Percentiles rank a stretch among this genome's conserved stretches.
Evolutionary conservation across 1,140 invertebrate species (phyloP).

Genomic region (Trichomalopsis sarcophagae): DNA sequence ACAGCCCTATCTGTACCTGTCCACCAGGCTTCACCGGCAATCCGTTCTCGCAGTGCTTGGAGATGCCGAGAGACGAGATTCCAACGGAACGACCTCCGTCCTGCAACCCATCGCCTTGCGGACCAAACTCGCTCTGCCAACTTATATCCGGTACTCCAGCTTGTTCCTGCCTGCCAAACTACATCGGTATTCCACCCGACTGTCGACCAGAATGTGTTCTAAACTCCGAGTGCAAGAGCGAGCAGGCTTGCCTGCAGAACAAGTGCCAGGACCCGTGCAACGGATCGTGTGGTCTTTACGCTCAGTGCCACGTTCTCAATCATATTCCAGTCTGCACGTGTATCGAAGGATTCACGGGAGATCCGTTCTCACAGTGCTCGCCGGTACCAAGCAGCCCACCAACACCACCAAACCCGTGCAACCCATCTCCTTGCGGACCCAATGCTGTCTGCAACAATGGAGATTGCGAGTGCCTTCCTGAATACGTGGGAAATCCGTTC

Average conservation of each 20-base stretch:
- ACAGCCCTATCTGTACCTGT: constrained; percentile 82
- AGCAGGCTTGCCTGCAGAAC: constrained; percentile 82
- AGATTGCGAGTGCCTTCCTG: constrained; percentile 82
- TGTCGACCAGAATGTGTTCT: constrained; percentile 85
- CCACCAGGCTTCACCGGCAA: constrained; percentile 83
- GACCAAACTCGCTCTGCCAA: constrained; percentile 87
- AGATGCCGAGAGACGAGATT: constrained; percentile 70
- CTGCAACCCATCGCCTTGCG: constrained; percentile 87
- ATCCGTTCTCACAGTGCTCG: constrained; percentile 84
- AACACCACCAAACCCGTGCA: constrained; percentile 80
- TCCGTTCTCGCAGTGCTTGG: constrained; percentile 80
- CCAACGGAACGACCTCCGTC: constrained; percentile 80
- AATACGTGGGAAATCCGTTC: constrained; percentile 87
- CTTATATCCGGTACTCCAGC: constrained; percentile 82
- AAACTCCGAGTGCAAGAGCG: constrained; percentile 83
- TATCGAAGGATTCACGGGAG: constrained; percentile 82
- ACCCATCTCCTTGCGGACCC: constrained; percentile 86
- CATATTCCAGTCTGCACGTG: constrained; percentile 86
- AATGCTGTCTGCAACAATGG: constrained; percentile 83
- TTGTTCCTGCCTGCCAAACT: constrained; percentile 86
- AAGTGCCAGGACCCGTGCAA: constrained; percentile 85
- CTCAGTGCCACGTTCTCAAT: constrained; percentile 83
- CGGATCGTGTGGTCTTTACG: constrained; percentile 84
- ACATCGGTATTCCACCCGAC: constrained; percentile 84
- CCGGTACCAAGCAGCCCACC: constrained; percentile 71